Percentiles rank a stretch among this genome's conserved stretches.
Conservation (phyloP, 2,113 vertebrate species). For the Etheostoma cragini region DNA sequence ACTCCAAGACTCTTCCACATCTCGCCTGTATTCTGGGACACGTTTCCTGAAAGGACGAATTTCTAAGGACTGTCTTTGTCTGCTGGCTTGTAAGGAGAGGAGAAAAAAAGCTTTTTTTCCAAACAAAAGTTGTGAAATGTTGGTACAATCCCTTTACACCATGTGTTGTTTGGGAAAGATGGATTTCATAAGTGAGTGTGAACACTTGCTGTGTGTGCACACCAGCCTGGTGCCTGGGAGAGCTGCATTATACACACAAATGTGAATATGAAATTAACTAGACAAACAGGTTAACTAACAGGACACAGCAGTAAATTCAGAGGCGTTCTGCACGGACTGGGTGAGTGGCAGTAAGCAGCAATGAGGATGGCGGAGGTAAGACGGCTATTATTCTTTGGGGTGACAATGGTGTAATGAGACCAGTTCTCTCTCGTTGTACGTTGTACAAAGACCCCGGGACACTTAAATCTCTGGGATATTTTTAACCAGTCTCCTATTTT, state of each 20-base stretch:
- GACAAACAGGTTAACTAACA: constrained; percentile 8
- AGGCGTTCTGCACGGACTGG: neutral
- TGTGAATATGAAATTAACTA: constrained; percentile 16
- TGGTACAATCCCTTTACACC: neutral
- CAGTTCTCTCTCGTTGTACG: neutral
- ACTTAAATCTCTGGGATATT: constrained; percentile 10
- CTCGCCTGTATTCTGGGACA: no score
- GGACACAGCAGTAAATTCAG: neutral
- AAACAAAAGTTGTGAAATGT: no score
- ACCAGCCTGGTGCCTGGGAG: neutral
- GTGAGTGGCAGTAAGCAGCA: constrained; percentile 9
- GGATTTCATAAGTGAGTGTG: neutral
- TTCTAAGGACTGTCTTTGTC: no score
- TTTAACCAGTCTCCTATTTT: constrained; percentile 12
- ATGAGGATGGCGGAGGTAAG: constrained; percentile 7
- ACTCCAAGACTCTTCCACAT: no score
- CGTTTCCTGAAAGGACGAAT: no score
- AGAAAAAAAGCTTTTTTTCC: no score
- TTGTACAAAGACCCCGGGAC: neutral
- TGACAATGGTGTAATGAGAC: constrained; percentile 4
- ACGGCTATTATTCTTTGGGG: constrained; percentile 21
- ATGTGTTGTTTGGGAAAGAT: neutral
- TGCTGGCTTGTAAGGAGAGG: no score
- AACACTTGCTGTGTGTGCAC: neutral
- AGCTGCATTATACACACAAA: neutral